Base-by-base conservation (phyloP, 30 jellyfish, hydroid and myxozoan genomes). In the Kudoa iwatai region DNA sequence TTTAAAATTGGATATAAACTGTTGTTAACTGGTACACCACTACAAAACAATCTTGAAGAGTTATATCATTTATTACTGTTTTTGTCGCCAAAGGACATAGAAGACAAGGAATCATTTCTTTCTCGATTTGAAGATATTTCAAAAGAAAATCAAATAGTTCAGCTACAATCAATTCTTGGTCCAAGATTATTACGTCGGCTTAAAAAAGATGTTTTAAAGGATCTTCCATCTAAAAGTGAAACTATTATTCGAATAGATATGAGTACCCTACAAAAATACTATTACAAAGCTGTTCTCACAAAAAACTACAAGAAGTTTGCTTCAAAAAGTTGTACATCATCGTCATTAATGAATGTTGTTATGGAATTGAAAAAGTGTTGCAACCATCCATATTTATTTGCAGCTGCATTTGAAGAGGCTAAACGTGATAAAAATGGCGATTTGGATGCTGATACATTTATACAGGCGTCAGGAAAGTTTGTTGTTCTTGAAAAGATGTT, bases 341-440 rank as follows among this genome's bases (percentile, higher is more conserved):
- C 65, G 40, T 63, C 98, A 16, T 30, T 79, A 20, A 55, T 79
- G 24, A 79, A 79, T 25, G 58, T 79, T 32, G 62, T 79, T 67
- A 79, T 79, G 98, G 98, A 79, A 55, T 44, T 79, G 45, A 79
- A 79, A 60, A 79, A 79, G 43, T 79, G 98, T 32, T 79, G 98
- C 61, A 79, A 79, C 45, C 98, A 79, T 40, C 98, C 98, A 10
- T 79, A 61, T 32, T 41, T 79, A 25, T 62, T 64, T 34, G 71
- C 89, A 1, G 51, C 64, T 0, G 88, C 98, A 22, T 53, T 64
- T 25, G 79, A 53, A 77, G 87, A 54, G 21, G 22, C 17, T 40
- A 7, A 7, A 6, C 4, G 4, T 9, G 43, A 14, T 9, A 10
- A n/a, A 22, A 4, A 7, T 17, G 45, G 17, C 14, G 14, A 4